Percentiles rank a stretch among this genome's conserved stretches.
Conservation (phyloP, 2,797 vertebrate species). For the Novumbra hubbsi region DNA sequence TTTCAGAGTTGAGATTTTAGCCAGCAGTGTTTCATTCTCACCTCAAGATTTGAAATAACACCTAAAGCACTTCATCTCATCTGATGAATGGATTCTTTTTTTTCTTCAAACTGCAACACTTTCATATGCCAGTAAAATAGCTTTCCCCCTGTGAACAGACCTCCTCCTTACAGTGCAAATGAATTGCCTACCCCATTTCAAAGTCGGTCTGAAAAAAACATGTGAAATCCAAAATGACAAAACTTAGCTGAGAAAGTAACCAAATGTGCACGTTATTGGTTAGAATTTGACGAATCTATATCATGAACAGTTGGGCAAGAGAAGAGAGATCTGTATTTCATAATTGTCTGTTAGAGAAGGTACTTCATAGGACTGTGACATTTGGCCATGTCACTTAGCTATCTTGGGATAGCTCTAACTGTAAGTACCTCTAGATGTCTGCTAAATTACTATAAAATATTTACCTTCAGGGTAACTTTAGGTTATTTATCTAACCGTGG, state of each 20-base stretch:
- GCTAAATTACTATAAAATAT: too few species aligned
- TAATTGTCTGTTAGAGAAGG: too few species aligned
- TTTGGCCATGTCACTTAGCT: too few species aligned
- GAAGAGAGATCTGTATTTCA: slow-evolving; percentile 24
- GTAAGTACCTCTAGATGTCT: too few species aligned
- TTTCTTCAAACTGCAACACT: slow-evolving; percentile 24
- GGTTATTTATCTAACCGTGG: too few species aligned
- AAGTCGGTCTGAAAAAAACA: slow-evolving; percentile 21
- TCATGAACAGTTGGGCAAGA: slow-evolving; percentile 30
- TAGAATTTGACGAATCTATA: slow-evolving; percentile 17
- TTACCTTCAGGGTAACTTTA: too few species aligned
- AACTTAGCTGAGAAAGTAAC: not conserved
- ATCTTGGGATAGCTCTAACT: too few species aligned
- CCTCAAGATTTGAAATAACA: slow-evolving; percentile 20
- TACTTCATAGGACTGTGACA: too few species aligned
- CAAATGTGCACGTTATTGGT: slow-evolving; percentile 16
- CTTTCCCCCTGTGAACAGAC: slow-evolving; percentile 35
- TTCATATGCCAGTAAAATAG: slow-evolving; percentile 33
- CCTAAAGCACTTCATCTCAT: slow-evolving; percentile 21
- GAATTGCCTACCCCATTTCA: slow-evolving; percentile 24
- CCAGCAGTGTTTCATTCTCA: slow-evolving; percentile 19
- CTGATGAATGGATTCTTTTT: slow-evolving; percentile 1
- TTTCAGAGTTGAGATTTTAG: slow-evolving; percentile 3
- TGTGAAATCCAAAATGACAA: slow-evolving; percentile 17
- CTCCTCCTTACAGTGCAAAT: slow-evolving; percentile 44